Base-by-base conservation (phyloP, 2,113 vertebrate species). In the Labeo rohita region DNA sequence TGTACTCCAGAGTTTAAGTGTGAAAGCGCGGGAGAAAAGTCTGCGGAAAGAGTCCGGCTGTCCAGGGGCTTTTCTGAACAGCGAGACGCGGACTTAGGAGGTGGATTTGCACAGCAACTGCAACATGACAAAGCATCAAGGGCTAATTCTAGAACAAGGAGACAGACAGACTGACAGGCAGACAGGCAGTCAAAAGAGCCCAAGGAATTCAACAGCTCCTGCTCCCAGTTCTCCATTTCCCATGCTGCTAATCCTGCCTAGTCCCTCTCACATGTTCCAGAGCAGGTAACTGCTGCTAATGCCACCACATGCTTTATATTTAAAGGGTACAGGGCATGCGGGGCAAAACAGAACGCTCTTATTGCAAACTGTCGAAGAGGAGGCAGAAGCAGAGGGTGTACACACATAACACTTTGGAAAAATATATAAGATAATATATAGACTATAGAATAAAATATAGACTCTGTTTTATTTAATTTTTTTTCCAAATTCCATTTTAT, bases 181-280 rank as follows among this genome's bases (percentile, higher is more conserved):
- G 90, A 86, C 89, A 87, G 85, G 49, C 56, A 88, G 87, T 92
- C 90, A 93, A 90, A 87, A 87, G 16, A 79, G 92, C 90, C 90
- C 89, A 85, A 92, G 92, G 93, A 94, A 94, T 94, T 93, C 92
- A 88, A 92, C 93, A 93, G 93, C 93, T 94, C 92, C 91, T 90
- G 81, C 90, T 91, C 88, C 90, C 91, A 93, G 94, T 92, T 94
- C 92, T 93, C 93, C 39, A 86, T 92, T 93, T 93, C 91, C 90
- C 88, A 86, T 59, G 49, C 73, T 84, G 21, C 88, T 92, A 93
- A 94, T 94, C 93, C 91, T 78, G 76, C 91, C 78, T 92, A 88
- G 91, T 91, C 92, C 92, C 89, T 88, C 91, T 89, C 91, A 90
- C 91, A 91, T 86, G 89, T 89, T 92, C 89, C 85, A 84, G 90